phyloP scores from a whole-genome alignment of 2,113 vertebrate species.

The Dendrocopos noguchii region DNA sequence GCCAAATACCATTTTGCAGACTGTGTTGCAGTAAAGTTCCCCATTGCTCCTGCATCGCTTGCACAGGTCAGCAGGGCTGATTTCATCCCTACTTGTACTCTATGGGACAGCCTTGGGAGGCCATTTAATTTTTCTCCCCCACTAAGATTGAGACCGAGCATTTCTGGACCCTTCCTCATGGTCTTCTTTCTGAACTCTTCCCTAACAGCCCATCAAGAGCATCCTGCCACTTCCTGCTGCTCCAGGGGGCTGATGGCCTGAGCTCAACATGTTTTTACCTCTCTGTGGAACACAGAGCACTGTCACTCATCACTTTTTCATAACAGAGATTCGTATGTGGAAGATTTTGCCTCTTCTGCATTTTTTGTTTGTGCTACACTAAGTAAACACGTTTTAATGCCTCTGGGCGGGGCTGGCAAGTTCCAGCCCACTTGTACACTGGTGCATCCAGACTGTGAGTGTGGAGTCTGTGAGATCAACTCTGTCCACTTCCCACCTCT shows the following conservation, averaged over 20 bases:
- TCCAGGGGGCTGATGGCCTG: not conserved
- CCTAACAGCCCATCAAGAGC: not conserved
- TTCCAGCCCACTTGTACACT: not conserved
- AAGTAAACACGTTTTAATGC: not conserved
- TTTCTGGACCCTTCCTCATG: not conserved
- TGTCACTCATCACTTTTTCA: not conserved
- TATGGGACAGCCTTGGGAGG: not conserved
- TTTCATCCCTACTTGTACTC: not conserved
- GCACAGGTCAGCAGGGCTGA: not conserved
- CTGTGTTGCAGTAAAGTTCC: not conserved
- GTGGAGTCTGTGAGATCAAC: not conserved
- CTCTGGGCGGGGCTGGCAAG: not conserved
- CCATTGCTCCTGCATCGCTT: accelerated
- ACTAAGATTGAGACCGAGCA: not conserved
- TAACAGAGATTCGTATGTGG: not conserved
- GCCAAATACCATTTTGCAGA: not conserved
- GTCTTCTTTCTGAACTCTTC: not conserved
- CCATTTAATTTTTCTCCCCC: not conserved
- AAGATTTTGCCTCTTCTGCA: not conserved
- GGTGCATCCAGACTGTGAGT: accelerated
- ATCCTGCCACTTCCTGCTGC: not conserved
- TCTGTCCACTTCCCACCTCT: not conserved
- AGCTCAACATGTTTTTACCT: not conserved
- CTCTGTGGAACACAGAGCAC: not conserved
- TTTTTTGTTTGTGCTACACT: not conserved